These are phyloP conservation scores for Calypte anna DNA, from an alignment of 2,113 vertebrate species.

Conservation along the genomic window DNA sequence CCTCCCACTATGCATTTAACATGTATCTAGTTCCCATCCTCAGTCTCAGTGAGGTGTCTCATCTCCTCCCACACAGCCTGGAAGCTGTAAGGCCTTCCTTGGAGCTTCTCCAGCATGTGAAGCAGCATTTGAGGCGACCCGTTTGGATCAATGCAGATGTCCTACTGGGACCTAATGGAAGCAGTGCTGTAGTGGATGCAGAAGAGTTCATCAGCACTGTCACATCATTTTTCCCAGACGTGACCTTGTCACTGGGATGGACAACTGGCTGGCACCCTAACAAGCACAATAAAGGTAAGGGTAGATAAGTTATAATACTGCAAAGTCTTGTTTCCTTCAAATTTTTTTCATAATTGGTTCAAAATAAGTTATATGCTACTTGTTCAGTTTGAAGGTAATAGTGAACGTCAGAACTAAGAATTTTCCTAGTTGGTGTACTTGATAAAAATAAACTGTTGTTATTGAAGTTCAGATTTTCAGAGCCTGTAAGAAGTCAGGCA, in stretches of 20 bases:
- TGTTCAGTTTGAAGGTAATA: not conserved
- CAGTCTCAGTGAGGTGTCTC: not conserved
- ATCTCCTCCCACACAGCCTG: conserved; percentile 74
- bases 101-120: conserved; percentile 73
- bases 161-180: conserved; percentile 84
- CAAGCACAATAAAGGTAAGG: conserved; percentile 80
- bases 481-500: no score
- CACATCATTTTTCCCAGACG: conserved; percentile 68
- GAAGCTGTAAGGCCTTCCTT: conserved; percentile 82
- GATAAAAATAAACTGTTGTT: not conserved
- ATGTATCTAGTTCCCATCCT: no score
- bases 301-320: not conserved
- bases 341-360: not conserved
- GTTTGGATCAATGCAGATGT: conserved; percentile 93
- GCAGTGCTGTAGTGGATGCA: conserved; percentile 69
- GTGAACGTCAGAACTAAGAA: not conserved
- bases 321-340: not conserved
- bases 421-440: not conserved
- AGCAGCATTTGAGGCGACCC: conserved; percentile 62
- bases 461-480: not conserved
- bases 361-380: not conserved
- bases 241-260: conserved; percentile 90
- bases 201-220: conserved; percentile 79
- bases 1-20: not conserved
- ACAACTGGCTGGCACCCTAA: conserved; percentile 84